phyloP scores from a whole-genome alignment of 2,797 vertebrate genomes.

The Darevskia nairensis region DNA sequence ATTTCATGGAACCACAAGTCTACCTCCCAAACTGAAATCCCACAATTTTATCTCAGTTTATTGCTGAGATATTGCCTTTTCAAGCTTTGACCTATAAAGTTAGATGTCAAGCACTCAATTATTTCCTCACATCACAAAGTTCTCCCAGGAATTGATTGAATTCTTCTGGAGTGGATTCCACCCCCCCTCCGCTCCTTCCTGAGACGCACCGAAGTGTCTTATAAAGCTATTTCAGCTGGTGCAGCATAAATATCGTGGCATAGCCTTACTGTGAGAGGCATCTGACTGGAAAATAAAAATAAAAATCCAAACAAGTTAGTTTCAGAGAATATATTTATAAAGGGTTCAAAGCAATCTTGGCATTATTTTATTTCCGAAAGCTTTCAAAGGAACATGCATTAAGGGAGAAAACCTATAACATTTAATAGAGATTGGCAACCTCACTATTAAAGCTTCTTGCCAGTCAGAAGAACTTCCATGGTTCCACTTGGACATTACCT shows the following conservation, averaged over 20 bases:
- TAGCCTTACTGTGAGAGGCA: constrained; percentile 32
- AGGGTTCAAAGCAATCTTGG: constrained; percentile 29
- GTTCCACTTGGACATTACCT: not conserved
- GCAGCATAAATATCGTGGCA: constrained; percentile 52
- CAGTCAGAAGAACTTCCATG: not conserved
- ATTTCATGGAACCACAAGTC: constrained; percentile 50
- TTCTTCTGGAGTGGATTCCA: constrained; percentile 68
- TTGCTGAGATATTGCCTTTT: constrained; percentile 75
- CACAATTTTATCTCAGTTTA: constrained; percentile 73
- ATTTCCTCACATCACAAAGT: constrained; percentile 74
- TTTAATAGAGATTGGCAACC: constrained; percentile 14
- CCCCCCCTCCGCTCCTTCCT: fast-evolving
- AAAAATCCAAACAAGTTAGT: constrained; percentile 50
- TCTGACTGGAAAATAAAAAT: constrained; percentile 45
- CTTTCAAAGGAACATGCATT: constrained; percentile 21
- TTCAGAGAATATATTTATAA: constrained; percentile 54
- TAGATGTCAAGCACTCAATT: constrained; percentile 79
- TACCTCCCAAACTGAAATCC: constrained; percentile 55
- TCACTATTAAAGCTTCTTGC: constrained; percentile 4
- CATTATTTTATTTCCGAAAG: constrained; percentile 25
- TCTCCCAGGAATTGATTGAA: constrained; percentile 73
- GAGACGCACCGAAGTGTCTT: constrained; percentile 50
- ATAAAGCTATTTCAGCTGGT: constrained; percentile 35
- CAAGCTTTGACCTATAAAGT: constrained; percentile 73
- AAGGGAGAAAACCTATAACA: not conserved